A percentile compares a stretch with the other conserved stretches of the same genome.
Conservation (phyloP, 2,797 vertebrate genomes). For the Fistularia tabacaria region DNA sequence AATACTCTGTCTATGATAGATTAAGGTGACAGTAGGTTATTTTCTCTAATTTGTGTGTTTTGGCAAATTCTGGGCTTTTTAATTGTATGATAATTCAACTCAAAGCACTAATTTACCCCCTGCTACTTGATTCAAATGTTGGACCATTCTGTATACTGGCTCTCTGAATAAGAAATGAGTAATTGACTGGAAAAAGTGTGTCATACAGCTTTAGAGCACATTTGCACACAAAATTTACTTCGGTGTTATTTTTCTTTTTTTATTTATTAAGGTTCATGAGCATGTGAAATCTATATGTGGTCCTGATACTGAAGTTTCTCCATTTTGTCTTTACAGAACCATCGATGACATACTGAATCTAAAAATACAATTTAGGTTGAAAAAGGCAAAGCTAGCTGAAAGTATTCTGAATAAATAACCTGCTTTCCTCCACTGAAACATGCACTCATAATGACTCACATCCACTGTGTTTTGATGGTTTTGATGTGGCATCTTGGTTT, state of each 20-base stretch:
- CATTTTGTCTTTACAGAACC: too few species aligned
- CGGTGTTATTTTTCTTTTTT: neutral
- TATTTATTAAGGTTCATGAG: neutral
- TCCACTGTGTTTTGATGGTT: slow-evolving; percentile 58
- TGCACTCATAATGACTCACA: slow-evolving; percentile 44
- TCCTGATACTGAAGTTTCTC: too few species aligned
- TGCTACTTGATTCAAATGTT: slow-evolving; percentile 78
- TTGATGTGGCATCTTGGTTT: slow-evolving; percentile 67
- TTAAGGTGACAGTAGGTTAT: slow-evolving; percentile 59
- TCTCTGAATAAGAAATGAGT: slow-evolving; percentile 89
- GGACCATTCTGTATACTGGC: slow-evolving; percentile 82
- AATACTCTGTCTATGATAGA: slow-evolving; percentile 40
- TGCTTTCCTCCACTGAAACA: slow-evolving; percentile 10
- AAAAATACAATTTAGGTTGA: too few species aligned
- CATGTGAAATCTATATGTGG: too few species aligned
- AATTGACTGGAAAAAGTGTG: slow-evolving; percentile 68
- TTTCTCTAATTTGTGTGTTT: slow-evolving; percentile 80
- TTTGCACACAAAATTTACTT: slow-evolving; percentile 43
- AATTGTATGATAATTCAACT: slow-evolving; percentile 93
- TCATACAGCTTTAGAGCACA: slow-evolving; percentile 76
- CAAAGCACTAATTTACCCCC: slow-evolving; percentile 94
- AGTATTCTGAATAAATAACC: neutral
- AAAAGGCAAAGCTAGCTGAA: too few species aligned
- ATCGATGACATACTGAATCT: too few species aligned
- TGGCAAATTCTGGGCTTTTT: slow-evolving; percentile 87